Conservation (phyloP, 2,113 vertebrate genomes). For the Pedionomus torquatus region DNA sequence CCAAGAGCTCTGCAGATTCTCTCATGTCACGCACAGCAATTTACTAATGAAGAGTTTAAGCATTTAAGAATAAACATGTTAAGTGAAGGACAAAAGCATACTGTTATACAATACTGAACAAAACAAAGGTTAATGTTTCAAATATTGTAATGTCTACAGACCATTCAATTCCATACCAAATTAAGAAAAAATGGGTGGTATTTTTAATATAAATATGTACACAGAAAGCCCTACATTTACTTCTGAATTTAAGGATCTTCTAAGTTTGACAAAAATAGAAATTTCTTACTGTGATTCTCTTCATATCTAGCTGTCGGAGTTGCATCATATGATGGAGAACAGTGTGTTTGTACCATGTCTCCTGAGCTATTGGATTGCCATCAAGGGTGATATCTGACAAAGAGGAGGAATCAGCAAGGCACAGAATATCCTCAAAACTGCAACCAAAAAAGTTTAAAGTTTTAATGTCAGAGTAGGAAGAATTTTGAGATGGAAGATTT, state of each 20-base stretch:
- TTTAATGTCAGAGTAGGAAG: conserved; percentile 35
- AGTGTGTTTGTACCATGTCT: conserved; percentile 98
- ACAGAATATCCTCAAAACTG: conserved; percentile 92
- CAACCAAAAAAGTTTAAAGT: conserved; percentile 49
- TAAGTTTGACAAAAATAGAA: neutral
- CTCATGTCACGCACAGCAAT: neutral
- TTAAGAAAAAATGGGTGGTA: neutral
- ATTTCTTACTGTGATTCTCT: conserved; percentile 92
- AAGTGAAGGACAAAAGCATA: neutral
- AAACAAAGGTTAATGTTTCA: neutral
- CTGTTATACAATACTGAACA: neutral
- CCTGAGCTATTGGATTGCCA: conserved; percentile 98
- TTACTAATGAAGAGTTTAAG: neutral
- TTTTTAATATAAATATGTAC: neutral
- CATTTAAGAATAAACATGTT: neutral
- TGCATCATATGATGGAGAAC: conserved; percentile 95
- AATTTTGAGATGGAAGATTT: conserved; percentile 2
- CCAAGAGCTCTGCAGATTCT: neutral
- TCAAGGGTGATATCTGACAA: conserved; percentile 96
- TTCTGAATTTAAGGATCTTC: neutral
- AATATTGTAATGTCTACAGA: neutral
- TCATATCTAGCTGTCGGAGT: conserved; percentile 98
- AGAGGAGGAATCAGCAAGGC: conserved; percentile 86
- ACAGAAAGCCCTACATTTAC: neutral
- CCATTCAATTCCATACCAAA: neutral